Percentiles rank a stretch among this genome's conserved stretches.
Evolutionary conservation across 2,888 invertebrate genomes (phyloP).

Genomic region (Clanis bilineata): DNA sequence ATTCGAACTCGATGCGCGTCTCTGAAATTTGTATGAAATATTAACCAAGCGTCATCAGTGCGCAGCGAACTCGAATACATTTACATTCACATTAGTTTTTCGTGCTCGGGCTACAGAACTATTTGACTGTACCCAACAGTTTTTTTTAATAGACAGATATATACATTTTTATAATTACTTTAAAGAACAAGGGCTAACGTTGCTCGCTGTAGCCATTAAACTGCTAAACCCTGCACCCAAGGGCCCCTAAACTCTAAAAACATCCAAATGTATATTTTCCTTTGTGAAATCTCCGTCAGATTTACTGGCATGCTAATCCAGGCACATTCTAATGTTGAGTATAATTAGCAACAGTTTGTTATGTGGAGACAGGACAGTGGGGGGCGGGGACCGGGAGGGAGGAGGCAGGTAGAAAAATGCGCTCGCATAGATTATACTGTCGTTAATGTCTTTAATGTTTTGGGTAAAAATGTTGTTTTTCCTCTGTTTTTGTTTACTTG

Average conservation of each 20-base stretch:
- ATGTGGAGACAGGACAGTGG: conserved; percentile 28
- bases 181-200: too few species aligned
- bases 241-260: background rate
- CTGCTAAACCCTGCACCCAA: background rate
- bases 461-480: background rate
- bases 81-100: too few species aligned
- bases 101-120: too few species aligned
- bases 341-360: conserved; percentile 51
- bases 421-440: conserved; percentile 34
- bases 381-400: conserved; percentile 21
- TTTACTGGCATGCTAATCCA: conserved; percentile 58
- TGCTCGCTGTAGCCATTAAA: too few species aligned
- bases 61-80: too few species aligned
- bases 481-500: background rate
- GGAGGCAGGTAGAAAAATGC: conserved; percentile 29
- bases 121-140: too few species aligned
- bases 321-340: conserved; percentile 32
- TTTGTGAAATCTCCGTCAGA: conserved; percentile 42
- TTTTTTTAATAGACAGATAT: too few species aligned
- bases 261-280: conserved; percentile 26
- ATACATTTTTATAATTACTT: too few species aligned
- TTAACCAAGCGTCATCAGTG: too few species aligned
- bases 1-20: too few species aligned
- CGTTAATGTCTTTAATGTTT: conserved; percentile 33
- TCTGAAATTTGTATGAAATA: too few species aligned